Evolutionary conservation across 2,113 vertebrate species (phyloP), one percentile per base, ranked within the genome.

Genomic region (Coturnix japonica): DNA sequence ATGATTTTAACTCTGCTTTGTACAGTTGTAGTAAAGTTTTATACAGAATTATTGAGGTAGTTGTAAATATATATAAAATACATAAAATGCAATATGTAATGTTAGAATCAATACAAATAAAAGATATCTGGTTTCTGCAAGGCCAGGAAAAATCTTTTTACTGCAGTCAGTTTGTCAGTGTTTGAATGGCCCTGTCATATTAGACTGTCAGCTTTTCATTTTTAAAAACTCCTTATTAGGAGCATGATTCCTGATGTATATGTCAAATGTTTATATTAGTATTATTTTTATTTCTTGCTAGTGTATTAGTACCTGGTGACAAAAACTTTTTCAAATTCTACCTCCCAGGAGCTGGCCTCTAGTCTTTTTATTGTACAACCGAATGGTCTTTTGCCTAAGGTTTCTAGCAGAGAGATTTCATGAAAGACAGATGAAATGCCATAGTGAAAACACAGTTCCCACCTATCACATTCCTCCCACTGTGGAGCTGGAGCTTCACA

Each of bases 341-440:
- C 14, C 13, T 72, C 41, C 37, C 41, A 57, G 66, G 37, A 17
- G 22, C 21, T 39, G 37, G 2, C 13, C 19, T 41, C 43, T 6
- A 5, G 9, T 78, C 33, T 70, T 74, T n/a, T 60, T 31, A 23
- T 17, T 46, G 22, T 76, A 71, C 8, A 85, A 18, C 33, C 41
- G 37, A 73, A 75, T 9, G 6, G 2, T 46, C 18, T 74, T 19
- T 75, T 73, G 11, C 64, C 43, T 78, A 30, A 83, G 13, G 41
- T 31, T 57, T 8, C 11, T 53, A 37, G 11, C 20, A 82, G 31
- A 71, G 10, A 9, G 69, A 37, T 0, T 0, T 64, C 64, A 21
- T 79, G 77, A 94, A 93, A 89, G 88, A 85, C 76, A 94, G 73
- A 63, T 54, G 60, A 91, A 94, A 90, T 51, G 28, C 11, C 13